Conservation (phyloP, 2,113 vertebrate species). For the Tiliqua scincoides region DNA sequence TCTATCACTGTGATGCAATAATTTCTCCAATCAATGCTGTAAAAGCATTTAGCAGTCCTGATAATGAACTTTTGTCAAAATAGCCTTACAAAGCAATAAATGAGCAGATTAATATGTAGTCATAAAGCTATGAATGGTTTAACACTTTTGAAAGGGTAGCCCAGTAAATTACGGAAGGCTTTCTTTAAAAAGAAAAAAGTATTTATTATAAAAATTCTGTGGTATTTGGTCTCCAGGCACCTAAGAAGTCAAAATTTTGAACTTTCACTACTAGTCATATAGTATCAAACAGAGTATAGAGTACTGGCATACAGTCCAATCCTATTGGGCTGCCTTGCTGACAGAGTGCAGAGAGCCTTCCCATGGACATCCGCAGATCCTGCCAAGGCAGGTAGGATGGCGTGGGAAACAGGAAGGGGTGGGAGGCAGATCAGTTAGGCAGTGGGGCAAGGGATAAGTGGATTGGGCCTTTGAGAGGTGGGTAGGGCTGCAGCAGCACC, state of each 20-base stretch:
- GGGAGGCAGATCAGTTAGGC: too few relatives aligned
- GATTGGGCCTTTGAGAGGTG: too few relatives aligned
- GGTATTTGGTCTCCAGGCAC: slow-evolving; percentile 4
- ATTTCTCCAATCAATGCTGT: slow-evolving; percentile 98
- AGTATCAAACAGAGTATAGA: background rate
- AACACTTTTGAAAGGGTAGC: slow-evolving; percentile 60
- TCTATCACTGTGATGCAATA: slow-evolving; percentile 87
- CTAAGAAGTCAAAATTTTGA: slow-evolving; percentile 14
- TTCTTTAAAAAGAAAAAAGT: slow-evolving; percentile 54
- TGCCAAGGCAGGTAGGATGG: too few relatives aligned
- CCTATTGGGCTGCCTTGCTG: too few relatives aligned
- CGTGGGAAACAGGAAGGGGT: too few relatives aligned
- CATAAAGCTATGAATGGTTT: slow-evolving; percentile 81
- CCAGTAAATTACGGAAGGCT: slow-evolving; percentile 57
- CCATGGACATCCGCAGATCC: too few relatives aligned
- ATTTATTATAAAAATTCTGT: slow-evolving; percentile 34
- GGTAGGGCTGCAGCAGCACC: too few relatives aligned
- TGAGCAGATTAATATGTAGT: slow-evolving; percentile 85
- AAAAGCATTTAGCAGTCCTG: slow-evolving; percentile 94
- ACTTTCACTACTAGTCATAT: background rate
- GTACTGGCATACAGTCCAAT: background rate
- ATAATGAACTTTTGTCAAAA: slow-evolving; percentile 97
- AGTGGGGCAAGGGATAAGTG: too few relatives aligned
- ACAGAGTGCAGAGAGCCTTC: too few relatives aligned
- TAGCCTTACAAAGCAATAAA: slow-evolving; percentile 91